These are phyloP conservation scores for Tuberolachnus salignus DNA, from an alignment of 2,888 invertebrate genomes.

Conservation along the genomic window DNA sequence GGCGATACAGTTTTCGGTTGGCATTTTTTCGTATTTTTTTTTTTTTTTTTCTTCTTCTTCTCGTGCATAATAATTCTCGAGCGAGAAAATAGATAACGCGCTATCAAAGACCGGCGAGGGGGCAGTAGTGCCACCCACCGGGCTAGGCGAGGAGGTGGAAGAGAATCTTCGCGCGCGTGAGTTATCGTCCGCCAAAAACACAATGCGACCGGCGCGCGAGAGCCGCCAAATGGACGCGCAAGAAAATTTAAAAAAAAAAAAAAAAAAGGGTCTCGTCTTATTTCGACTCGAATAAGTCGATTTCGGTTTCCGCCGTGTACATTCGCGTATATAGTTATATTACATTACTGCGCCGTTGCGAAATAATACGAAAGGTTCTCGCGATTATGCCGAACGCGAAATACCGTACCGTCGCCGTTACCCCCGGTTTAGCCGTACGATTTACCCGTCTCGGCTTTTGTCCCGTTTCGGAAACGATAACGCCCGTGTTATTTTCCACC, in stretches of 20 bases:
- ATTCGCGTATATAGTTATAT: background rate
- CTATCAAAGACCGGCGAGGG: background rate
- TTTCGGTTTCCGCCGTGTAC: background rate
- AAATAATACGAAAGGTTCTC: background rate
- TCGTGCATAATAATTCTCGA: slow-evolving; percentile 35
- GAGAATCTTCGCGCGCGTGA: slow-evolving; percentile 12
- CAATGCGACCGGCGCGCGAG: slow-evolving; percentile 13
- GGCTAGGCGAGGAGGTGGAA: background rate
- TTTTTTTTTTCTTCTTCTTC: too few species aligned
- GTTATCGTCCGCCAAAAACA: slow-evolving; percentile 10
- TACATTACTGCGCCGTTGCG: too few species aligned
- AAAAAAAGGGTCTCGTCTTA: background rate
- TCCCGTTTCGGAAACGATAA: too few species aligned
- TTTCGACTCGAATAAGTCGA: background rate
- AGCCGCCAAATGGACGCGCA: background rate
- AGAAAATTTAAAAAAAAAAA: background rate
- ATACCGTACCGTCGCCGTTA: background rate
- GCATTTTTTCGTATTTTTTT: slow-evolving; percentile 17
- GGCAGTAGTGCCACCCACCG: background rate
- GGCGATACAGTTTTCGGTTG: slow-evolving; percentile 47
- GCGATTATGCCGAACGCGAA: background rate
- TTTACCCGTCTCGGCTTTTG: background rate
- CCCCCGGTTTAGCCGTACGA: too few species aligned
- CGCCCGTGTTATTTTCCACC: too few species aligned
- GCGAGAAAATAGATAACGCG: slow-evolving; percentile 42